Evolutionary conservation across 2,797 vertebrate species (phyloP).

Genomic region (Borostomias antarcticus): DNA sequence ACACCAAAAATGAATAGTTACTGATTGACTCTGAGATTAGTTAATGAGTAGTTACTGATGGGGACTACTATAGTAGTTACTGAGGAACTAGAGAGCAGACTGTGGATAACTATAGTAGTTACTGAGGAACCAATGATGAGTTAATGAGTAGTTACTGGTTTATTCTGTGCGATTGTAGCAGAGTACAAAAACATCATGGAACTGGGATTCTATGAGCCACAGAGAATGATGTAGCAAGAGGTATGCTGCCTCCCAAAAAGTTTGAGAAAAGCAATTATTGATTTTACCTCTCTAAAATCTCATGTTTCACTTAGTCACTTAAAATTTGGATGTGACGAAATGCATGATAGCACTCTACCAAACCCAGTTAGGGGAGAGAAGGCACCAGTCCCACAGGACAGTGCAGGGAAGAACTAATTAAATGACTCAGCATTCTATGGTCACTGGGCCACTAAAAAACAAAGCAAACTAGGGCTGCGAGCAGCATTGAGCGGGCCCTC

Average conservation of each 20-base stretch:
- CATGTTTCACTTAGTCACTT: constrained; percentile 20
- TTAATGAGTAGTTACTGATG: too few species aligned
- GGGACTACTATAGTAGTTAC: too few species aligned
- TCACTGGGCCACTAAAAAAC: constrained; percentile 36
- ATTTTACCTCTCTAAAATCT: constrained; percentile 19
- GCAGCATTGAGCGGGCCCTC: too few species aligned
- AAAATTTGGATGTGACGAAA: constrained; percentile 21
- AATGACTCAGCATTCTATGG: constrained; percentile 38
- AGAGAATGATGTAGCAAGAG: neutral
- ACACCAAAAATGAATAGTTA: too few species aligned
- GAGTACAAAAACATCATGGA: too few species aligned
- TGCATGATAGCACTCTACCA: constrained; percentile 11
- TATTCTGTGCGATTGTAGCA: too few species aligned
- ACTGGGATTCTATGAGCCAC: neutral
- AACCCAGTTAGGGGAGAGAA: constrained; percentile 33
- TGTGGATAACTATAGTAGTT: too few species aligned
- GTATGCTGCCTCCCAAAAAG: neutral
- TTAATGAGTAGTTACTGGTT: too few species aligned
- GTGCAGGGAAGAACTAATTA: constrained; percentile 27
- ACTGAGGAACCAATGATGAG: too few species aligned
- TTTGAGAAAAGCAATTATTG: constrained; percentile 31
- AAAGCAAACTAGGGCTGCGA: constrained; percentile 39
- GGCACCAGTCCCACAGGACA: constrained; percentile 24
- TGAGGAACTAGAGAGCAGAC: too few species aligned
- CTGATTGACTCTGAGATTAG: too few species aligned